phyloP scores from a whole-genome alignment of 1,140 invertebrate genomes.

The Ceratitis capitata region DNA sequence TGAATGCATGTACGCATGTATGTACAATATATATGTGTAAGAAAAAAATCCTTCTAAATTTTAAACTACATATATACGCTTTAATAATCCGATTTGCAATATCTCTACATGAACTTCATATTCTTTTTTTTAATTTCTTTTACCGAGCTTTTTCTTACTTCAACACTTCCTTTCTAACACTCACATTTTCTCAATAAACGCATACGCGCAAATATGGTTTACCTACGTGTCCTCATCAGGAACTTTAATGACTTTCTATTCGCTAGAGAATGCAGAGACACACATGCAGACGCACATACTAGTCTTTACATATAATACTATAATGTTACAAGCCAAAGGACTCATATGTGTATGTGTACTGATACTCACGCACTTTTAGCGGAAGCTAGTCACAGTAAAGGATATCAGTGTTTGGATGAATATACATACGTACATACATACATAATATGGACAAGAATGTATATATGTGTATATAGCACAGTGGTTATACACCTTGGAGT shows the following conservation, averaged over 20 bases:
- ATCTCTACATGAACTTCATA: neutral
- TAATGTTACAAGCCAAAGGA: neutral
- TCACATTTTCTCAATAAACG: neutral
- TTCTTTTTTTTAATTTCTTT: neutral
- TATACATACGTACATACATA: neutral
- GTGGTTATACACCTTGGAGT: neutral
- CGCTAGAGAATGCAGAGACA: neutral
- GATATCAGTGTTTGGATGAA: too few species aligned
- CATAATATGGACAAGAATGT: neutral
- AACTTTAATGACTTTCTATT: constrained; percentile 26
- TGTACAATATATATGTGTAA: too few species aligned
- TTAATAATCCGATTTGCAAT: neutral
- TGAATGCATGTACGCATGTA: too few species aligned
- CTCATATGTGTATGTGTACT: too few species aligned
- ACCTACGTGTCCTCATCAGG: constrained; percentile 14
- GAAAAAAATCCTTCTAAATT: neutral
- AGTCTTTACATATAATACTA: neutral
- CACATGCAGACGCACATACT: neutral
- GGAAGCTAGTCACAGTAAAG: too few species aligned
- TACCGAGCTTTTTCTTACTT: neutral
- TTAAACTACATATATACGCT: neutral
- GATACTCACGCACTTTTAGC: neutral
- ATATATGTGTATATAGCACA: neutral
- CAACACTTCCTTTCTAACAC: neutral
- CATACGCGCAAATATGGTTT: neutral